Percentiles rank a stretch among this genome's conserved stretches.
Evolutionary conservation across 2,888 invertebrate genomes (phyloP).

Genomic region (Rhimphoctona megacephalus): DNA sequence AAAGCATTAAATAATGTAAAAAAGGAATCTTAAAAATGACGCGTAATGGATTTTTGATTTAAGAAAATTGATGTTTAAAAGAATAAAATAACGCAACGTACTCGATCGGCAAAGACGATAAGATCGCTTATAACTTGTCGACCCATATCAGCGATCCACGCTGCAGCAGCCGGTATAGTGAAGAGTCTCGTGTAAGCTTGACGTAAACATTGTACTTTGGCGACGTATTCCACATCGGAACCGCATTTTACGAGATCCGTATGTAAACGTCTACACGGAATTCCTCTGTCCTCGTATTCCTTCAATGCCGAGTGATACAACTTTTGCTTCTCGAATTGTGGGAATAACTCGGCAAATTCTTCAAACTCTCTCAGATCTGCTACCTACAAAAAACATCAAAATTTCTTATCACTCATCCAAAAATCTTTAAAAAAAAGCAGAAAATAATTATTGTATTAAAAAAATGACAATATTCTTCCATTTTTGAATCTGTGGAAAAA

Average conservation of each 20-base stretch:
- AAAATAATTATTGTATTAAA: background rate
- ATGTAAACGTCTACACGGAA: conserved; percentile 91
- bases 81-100: conserved; percentile 76
- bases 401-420: background rate
- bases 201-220: conserved; percentile 97
- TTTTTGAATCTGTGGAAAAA: background rate
- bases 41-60: too few relatives aligned
- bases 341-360: conserved; percentile 91
- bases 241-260: conserved; percentile 95
- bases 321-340: conserved; percentile 92
- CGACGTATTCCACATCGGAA: conserved; percentile 97
- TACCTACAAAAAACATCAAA: conserved; percentile 86
- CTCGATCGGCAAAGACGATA: conserved; percentile 94
- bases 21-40: too few relatives aligned
- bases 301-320: conserved; percentile 94
- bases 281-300: conserved; percentile 91
- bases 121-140: conserved; percentile 95
- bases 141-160: conserved; percentile 95
- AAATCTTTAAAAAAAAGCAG: conserved; percentile 7
- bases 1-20: too few relatives aligned
- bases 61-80: conserved; percentile 6
- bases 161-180: conserved; percentile 89
- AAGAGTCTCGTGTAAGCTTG: conserved; percentile 94
- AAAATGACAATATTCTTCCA: background rate
- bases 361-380: conserved; percentile 96